A percentile compares a stretch with the other conserved stretches of the same genome.
Conservation (phyloP, 2,797 vertebrate species). For the Choloepus didactylus region DNA sequence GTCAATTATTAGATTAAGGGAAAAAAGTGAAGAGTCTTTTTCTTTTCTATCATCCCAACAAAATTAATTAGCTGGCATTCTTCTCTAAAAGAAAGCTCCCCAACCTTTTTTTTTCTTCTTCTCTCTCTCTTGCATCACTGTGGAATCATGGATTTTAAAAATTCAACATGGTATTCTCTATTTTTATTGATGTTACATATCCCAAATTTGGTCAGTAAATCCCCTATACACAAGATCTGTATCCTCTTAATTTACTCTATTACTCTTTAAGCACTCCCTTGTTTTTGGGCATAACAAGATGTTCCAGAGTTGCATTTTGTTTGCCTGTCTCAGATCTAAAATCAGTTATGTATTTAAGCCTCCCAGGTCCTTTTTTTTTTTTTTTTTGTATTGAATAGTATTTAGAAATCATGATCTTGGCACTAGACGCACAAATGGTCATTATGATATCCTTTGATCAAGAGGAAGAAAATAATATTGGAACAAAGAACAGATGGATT, state of each 20-base stretch:
- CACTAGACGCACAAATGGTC: neutral
- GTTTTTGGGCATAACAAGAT: neutral
- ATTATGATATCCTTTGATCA: neutral
- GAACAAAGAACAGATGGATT: neutral
- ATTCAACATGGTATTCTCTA: neutral
- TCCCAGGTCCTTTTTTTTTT: neutral
- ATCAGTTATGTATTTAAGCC: neutral
- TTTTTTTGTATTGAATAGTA: neutral
- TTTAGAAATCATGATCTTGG: neutral
- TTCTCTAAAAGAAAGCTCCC: neutral
- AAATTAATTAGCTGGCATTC: neutral
- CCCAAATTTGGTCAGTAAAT: neutral
- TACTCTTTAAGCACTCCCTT: neutral
- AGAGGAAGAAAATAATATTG: neutral
- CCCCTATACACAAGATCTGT: no score
- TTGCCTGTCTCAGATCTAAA: neutral
- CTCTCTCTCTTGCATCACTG: neutral
- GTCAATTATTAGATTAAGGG: neutral
- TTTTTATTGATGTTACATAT: neutral
- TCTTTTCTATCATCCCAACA: neutral
- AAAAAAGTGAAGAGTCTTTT: neutral
- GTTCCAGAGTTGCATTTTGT: neutral
- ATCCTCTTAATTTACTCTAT: neutral
- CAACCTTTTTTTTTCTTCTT: neutral
- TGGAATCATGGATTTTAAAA: neutral